Evolutionary conservation across 2,797 vertebrate species (phyloP), one percentile per base, ranked within the genome.

Genomic region (Margarornis squamiger): DNA sequence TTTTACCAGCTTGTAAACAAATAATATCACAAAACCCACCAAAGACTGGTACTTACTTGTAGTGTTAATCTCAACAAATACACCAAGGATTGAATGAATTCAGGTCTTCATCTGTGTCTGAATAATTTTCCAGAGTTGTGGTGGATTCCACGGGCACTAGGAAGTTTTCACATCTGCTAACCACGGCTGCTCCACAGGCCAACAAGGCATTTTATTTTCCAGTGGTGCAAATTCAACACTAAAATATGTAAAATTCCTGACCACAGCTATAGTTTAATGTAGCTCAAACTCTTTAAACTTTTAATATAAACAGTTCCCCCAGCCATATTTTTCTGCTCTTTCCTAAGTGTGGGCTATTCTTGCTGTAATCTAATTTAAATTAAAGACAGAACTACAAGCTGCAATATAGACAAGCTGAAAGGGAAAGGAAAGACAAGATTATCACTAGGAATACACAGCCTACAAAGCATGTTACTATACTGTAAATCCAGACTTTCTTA

Each of bases 121-220:
- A 88, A 49, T 32, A 88, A 77, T 51, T 75, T 95, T 91, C 75
- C 82, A 80, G 62, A 88, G 27, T 19, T 49, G 61, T 57, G 63
- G 67, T 80, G 57, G n/a, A 82, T 46, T 77, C 81, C 70, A 71
- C 36, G 82, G 83, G 58, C 21, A 2, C 58, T 45, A 55, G 54
- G 14, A 92, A 62, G 58, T 72, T 84, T 70, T 77, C 82, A 84
- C 76, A 86, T 93, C 62, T 97, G 93, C 55, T 66, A 95, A 34
- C 66, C 43, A 54, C 0, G 4, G 45, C 62, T 88, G 49, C 52
- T 86, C 86, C 46, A 9, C 65, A 84, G 38, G 83, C 88, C 86
- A 96, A 54, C 54, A 66, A 92, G 39, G 32, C 36, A 45, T 95
- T 94, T 93, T 68, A 86, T 83, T 96, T 97, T 97, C 92, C 94